These are phyloP conservation scores for Coregonus suidteri DNA, from an alignment of 2,797 vertebrate species.

Conservation along the genomic window DNA sequence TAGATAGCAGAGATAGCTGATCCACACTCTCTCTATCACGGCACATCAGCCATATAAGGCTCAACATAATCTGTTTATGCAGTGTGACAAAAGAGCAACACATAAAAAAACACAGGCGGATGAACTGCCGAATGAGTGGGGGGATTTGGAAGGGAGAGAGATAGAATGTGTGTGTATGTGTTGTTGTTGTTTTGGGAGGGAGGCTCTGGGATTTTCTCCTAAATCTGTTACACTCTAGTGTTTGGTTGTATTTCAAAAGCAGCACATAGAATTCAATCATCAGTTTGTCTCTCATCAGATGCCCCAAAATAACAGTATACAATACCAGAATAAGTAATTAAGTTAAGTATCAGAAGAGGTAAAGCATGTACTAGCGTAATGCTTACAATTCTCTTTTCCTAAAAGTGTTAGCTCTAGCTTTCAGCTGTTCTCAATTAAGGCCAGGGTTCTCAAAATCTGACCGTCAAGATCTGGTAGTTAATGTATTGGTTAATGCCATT, in stretches of 20 bases:
- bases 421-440: not conserved
- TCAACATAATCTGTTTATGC: slow-evolving; percentile 38
- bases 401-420: not conserved
- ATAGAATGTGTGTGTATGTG: not conserved
- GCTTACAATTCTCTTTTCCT: not conserved
- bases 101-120: slow-evolving; percentile 1
- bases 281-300: not conserved
- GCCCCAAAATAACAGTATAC: not conserved
- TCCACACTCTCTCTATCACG: not conserved
- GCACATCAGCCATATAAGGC: slow-evolving; percentile 7
- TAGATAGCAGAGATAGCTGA: not conserved
- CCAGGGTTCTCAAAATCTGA: not conserved
- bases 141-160: not conserved
- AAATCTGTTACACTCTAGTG: not conserved
- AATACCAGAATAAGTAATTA: not conserved
- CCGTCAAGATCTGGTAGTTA: not conserved
- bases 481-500: not conserved
- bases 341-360: not conserved
- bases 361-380: not conserved
- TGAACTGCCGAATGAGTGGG: slow-evolving; percentile 1
- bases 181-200: slow-evolving; percentile 11
- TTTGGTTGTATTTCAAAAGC: not conserved
- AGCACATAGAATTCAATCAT: not conserved
- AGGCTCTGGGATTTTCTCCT: not conserved
- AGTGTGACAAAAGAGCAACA: slow-evolving; percentile 20